phyloP scores from a whole-genome alignment of 2,888 invertebrate genomes.

The Chesias legatella region DNA sequence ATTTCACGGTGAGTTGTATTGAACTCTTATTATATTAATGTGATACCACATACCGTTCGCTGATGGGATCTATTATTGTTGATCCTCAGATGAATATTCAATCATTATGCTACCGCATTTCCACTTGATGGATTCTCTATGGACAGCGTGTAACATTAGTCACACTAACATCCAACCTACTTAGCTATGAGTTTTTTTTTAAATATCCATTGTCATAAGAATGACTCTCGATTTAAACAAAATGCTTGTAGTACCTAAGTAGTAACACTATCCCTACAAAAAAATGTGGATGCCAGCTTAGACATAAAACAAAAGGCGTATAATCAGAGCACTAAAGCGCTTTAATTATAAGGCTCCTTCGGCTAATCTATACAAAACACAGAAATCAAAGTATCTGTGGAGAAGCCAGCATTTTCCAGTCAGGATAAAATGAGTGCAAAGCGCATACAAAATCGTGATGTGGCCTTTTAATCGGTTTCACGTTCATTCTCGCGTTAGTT shows the following conservation, averaged over 20 bases:
- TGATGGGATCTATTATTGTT: constrained; percentile 79
- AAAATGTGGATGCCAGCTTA: constrained; percentile 17
- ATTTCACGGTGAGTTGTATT: constrained; percentile 79
- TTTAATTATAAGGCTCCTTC: constrained; percentile 69
- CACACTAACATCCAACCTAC: constrained; percentile 44
- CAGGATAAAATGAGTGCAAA: constrained; percentile 75
- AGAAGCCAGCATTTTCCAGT: constrained; percentile 55
- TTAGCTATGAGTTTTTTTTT: constrained; percentile 39
- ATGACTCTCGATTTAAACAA: constrained; percentile 16
- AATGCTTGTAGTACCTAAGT: too few relatives aligned
- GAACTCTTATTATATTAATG: constrained; percentile 78
- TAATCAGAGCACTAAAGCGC: constrained; percentile 52
- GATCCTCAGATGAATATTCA: constrained; percentile 79
- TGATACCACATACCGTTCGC: constrained; percentile 73
- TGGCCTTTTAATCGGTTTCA: constrained; percentile 79
- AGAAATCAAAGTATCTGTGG: constrained; percentile 63
- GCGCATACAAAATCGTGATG: constrained; percentile 80
- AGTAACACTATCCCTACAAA: constrained; percentile 31
- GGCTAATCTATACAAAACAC: constrained; percentile 62
- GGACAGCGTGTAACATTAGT: constrained; percentile 45
- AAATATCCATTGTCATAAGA: constrained; percentile 23
- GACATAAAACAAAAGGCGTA: constrained; percentile 31
- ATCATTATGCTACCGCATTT: constrained; percentile 68
- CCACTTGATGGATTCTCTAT: constrained; percentile 53
- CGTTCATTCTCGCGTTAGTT: constrained; percentile 75